phyloP scores from a whole-genome alignment of 2,797 vertebrate species.

The Betta splendens region DNA sequence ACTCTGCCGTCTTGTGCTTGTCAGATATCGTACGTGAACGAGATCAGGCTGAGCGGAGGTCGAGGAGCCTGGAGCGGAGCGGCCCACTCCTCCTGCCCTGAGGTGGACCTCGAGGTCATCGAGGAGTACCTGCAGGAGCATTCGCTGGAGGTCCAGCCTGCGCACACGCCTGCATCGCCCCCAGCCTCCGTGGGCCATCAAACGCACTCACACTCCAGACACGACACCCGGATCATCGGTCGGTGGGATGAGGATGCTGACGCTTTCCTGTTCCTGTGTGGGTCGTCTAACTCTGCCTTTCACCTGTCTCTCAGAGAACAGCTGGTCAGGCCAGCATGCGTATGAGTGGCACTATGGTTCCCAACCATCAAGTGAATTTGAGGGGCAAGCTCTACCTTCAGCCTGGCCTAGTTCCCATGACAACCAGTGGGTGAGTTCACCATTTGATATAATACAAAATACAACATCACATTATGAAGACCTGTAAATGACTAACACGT shows the following conservation, averaged over 20 bases:
- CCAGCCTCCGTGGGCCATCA: constrained; percentile 46
- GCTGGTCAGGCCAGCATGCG: constrained; percentile 76
- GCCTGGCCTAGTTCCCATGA: constrained; percentile 61
- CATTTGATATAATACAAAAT: no score
- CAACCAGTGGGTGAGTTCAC: constrained; percentile 75
- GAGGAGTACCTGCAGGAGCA: constrained; percentile 86
- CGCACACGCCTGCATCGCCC: constrained; percentile 39
- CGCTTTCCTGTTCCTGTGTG: neutral
- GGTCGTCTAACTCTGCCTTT: constrained; percentile 9
- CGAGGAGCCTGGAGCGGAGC: constrained; percentile 55
- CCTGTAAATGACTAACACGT: constrained; percentile 1
- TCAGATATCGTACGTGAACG: constrained; percentile 75
- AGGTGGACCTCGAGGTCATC: constrained; percentile 84
- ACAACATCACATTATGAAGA: no score
- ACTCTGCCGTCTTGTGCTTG: constrained; percentile 10
- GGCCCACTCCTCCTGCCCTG: constrained; percentile 58
- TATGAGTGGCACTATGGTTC: constrained; percentile 76
- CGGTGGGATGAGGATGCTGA: neutral
- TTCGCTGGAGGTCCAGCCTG: constrained; percentile 73
- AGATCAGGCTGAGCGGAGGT: constrained; percentile 55
- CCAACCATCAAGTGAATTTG: constrained; percentile 55
- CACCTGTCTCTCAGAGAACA: constrained; percentile 71
- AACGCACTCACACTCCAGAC: constrained; percentile 45
- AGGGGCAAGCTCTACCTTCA: constrained; percentile 48
- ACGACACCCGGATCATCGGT: constrained; percentile 70